Conservation (phyloP, 2,113 vertebrate species). For the Helogale parvula region DNA sequence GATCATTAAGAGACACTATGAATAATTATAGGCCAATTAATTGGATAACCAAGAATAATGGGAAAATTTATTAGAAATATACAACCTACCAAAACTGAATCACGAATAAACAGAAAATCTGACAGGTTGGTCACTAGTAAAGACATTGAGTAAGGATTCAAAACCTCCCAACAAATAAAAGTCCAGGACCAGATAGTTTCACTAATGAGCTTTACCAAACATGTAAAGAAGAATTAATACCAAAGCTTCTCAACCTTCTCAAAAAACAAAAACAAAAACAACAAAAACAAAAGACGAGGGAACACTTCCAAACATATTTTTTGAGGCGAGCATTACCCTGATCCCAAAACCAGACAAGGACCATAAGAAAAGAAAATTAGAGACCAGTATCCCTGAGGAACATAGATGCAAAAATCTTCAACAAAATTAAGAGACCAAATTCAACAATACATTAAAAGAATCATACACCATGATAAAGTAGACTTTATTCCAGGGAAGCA, state of each 20-base stretch:
- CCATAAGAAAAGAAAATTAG: too few relatives aligned
- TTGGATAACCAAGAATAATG: background rate
- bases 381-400: too few relatives aligned
- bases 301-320: background rate
- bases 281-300: background rate
- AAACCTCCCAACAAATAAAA: background rate
- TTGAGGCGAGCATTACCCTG: too few relatives aligned
- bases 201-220: too few relatives aligned
- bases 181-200: background rate
- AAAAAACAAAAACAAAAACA: background rate
- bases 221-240: too few relatives aligned
- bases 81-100: background rate
- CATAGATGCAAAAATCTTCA: background rate
- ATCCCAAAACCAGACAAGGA: too few relatives aligned
- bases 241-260: background rate
- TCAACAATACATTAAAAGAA: background rate
- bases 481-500: background rate
- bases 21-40: background rate
- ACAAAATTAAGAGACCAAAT: background rate
- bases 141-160: background rate
- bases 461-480: background rate
- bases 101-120: background rate
- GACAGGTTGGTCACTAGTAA: background rate
- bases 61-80: background rate
- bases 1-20: background rate